Evolutionary conservation across 2,888 invertebrate genomes (phyloP).

Genomic region (Phragmatobia fuliginosa): DNA sequence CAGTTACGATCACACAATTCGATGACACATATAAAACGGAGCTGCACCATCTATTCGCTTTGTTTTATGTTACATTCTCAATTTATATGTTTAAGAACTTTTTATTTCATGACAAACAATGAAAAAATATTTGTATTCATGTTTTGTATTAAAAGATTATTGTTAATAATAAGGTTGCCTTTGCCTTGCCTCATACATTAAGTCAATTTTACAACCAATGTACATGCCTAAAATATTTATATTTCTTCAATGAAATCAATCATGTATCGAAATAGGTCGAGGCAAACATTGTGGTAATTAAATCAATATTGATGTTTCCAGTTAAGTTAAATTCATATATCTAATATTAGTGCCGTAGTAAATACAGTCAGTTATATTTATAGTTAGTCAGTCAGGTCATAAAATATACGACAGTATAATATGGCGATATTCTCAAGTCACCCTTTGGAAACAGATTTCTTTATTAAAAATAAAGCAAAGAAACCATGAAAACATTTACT

Average conservation of each 20-base stretch:
- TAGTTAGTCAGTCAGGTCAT: no score
- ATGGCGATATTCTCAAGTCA: no score
- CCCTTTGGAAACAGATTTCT: no score
- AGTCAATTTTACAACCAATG: conserved; percentile 29
- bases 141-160: conserved; percentile 43
- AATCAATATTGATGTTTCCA: not conserved
- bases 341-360: no score
- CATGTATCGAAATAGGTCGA: not conserved
- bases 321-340: no score
- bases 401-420: no score
- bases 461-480: no score
- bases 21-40: conserved; percentile 70
- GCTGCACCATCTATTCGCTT: conserved; percentile 62
- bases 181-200: conserved; percentile 37
- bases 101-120: conserved; percentile 62
- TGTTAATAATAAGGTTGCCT: conserved; percentile 37
- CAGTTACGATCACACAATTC: conserved; percentile 69
- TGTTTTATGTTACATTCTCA: conserved; percentile 64
- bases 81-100: conserved; percentile 68
- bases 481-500: no score
- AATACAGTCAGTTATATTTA: no score
- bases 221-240: conserved; percentile 9
- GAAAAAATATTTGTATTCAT: conserved; percentile 50
- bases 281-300: not conserved
- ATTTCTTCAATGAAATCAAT: not conserved